These are phyloP conservation scores for Rhynchotus rufescens DNA, from an alignment of 2,797 vertebrate genomes.

Conservation along the genomic window DNA sequence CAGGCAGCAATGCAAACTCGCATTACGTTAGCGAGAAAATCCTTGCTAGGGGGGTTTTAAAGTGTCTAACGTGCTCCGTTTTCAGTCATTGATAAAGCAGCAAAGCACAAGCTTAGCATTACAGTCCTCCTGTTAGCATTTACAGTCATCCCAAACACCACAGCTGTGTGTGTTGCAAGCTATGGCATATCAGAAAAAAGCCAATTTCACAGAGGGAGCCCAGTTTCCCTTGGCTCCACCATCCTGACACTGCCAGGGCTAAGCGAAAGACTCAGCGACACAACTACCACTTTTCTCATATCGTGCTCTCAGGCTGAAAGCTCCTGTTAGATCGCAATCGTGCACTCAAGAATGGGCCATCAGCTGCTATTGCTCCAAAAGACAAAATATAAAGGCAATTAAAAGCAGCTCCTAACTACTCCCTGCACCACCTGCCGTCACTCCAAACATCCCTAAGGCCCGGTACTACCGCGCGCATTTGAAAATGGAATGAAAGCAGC, in stretches of 20 bases:
- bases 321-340: background rate
- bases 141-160: background rate
- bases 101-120: background rate
- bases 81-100: background rate
- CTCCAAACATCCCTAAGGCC: background rate
- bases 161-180: accelerated
- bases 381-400: background rate
- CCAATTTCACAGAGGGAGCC: background rate
- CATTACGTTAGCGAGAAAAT: background rate
- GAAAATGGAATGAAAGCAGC: background rate
- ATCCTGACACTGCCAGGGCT: background rate
- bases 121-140: background rate
- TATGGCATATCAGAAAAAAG: background rate
- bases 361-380: background rate
- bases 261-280: background rate
- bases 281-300: too few species aligned
- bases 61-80: background rate
- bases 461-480: background rate
- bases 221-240: background rate
- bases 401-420: constrained; percentile 1
- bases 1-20: accelerated
- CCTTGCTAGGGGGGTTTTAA: background rate
- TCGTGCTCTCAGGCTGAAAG: background rate
- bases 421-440: background rate
- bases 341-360: background rate